Conservation (phyloP, 2,797 vertebrate species). For the Poeciliopsis turneri region DNA sequence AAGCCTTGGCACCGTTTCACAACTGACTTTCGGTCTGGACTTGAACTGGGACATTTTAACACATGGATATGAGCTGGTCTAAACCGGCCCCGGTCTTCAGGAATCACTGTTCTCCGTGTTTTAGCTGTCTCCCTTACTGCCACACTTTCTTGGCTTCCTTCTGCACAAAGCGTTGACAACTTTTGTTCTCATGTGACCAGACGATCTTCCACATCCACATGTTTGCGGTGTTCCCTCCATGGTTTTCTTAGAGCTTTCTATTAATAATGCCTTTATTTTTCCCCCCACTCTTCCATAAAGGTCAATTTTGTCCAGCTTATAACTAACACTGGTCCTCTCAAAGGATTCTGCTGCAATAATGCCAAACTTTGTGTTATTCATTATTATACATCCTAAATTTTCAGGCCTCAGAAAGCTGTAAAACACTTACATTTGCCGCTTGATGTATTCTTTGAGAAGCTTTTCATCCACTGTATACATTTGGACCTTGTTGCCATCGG, state of each 20-base stretch:
- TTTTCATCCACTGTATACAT: constrained; percentile 93
- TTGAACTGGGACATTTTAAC: too few relatives aligned
- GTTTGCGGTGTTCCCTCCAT: background rate
- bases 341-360: background rate
- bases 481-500: constrained; percentile 88
- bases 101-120: too few relatives aligned
- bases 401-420: background rate
- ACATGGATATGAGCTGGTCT: too few relatives aligned
- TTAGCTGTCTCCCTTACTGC: too few relatives aligned
- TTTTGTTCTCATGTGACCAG: background rate
- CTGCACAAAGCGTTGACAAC: background rate
- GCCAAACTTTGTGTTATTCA: background rate
- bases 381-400: background rate
- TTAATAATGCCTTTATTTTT: background rate
- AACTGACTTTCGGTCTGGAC: too few relatives aligned
- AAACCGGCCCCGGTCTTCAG: too few relatives aligned
- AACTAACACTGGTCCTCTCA: background rate
- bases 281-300: background rate
- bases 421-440: constrained; percentile 92
- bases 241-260: background rate
- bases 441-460: constrained; percentile 95
- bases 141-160: background rate
- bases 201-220: background rate
- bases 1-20: too few relatives aligned
- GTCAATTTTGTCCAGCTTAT: background rate